Percentiles rank a stretch among this genome's conserved stretches.
phyloP scores from a whole-genome alignment of 2,888 invertebrate species.

The Pristionchus entomophagus region DNA sequence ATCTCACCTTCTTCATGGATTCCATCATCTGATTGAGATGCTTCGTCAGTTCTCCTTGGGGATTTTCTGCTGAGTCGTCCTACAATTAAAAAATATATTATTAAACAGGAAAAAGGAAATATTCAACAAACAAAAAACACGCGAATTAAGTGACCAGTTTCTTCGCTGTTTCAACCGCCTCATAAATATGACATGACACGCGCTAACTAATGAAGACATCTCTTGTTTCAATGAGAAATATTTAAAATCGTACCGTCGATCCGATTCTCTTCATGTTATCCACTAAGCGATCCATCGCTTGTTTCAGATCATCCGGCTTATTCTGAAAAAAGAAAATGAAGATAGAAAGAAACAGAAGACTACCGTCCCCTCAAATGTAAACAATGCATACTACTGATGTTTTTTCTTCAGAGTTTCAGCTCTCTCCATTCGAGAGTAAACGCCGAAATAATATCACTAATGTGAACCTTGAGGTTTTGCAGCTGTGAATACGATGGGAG shows the following conservation, averaged over 20 bases:
- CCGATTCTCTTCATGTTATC: constrained; percentile 14
- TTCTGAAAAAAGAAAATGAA: neutral
- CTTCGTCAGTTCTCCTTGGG: neutral
- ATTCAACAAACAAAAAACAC: too few relatives aligned
- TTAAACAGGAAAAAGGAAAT: neutral
- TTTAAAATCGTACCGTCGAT: neutral
- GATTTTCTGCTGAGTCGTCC: neutral
- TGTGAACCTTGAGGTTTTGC: too few relatives aligned
- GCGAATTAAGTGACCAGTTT: too few relatives aligned
- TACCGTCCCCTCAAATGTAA: neutral
- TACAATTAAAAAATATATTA: neutral
- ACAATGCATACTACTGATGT: too few relatives aligned
- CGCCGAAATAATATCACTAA: too few relatives aligned
- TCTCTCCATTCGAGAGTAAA: too few relatives aligned
- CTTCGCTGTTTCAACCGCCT: too few relatives aligned
- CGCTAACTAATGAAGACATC: too few relatives aligned
- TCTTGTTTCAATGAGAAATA: neutral
- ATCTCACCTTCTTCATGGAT: neutral
- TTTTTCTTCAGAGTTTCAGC: too few relatives aligned
- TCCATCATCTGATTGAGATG: constrained; percentile 17
- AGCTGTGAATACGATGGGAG: neutral
- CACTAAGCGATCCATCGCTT: constrained; percentile 1
- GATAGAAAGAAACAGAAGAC: neutral
- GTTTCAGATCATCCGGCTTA: neutral
- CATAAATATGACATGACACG: too few relatives aligned